Conservation (phyloP, 2,888 invertebrate species). For the Pteria penguin region DNA sequence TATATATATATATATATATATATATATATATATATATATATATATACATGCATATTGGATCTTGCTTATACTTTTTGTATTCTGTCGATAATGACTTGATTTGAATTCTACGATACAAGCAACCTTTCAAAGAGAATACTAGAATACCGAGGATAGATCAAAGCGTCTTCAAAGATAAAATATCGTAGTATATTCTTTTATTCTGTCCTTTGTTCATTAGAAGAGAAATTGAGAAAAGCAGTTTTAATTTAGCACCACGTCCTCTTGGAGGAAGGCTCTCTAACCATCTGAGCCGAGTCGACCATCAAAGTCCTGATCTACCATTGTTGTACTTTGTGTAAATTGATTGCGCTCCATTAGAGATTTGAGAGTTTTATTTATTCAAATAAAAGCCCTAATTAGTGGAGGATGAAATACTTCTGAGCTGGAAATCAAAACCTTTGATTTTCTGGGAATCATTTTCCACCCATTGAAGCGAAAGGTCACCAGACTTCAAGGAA, state of each 20-base stretch:
- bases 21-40: too few species aligned
- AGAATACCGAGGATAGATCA: conserved; percentile 11
- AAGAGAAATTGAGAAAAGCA: conserved; percentile 21
- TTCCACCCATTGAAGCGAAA: too few species aligned
- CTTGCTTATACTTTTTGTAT: background rate
- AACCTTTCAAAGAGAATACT: conserved; percentile 21
- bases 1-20: too few species aligned
- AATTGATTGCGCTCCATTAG: conserved; percentile 24
- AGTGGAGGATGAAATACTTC: background rate
- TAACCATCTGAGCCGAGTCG: conserved; percentile 6
- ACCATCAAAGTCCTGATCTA: conserved; percentile 15
- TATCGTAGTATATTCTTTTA: conserved; percentile 21
- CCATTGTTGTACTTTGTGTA: conserved; percentile 25
- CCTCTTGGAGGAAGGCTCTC: conserved; percentile 22
- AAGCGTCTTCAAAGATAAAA: conserved; percentile 28
- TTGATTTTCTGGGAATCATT: background rate
- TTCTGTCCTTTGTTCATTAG: conserved; percentile 30
- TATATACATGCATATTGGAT: too few species aligned
- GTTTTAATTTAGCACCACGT: conserved; percentile 2
- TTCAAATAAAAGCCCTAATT: conserved; percentile 13
- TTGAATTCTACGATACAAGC: background rate
- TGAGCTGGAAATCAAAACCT: background rate
- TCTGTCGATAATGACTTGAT: background rate
- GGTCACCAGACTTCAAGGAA: too few species aligned
- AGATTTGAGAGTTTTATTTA: conserved; percentile 17